These are phyloP conservation scores for Cephalopholis sonnerati DNA, from an alignment of 2,113 vertebrate species.

Conservation along the genomic window DNA sequence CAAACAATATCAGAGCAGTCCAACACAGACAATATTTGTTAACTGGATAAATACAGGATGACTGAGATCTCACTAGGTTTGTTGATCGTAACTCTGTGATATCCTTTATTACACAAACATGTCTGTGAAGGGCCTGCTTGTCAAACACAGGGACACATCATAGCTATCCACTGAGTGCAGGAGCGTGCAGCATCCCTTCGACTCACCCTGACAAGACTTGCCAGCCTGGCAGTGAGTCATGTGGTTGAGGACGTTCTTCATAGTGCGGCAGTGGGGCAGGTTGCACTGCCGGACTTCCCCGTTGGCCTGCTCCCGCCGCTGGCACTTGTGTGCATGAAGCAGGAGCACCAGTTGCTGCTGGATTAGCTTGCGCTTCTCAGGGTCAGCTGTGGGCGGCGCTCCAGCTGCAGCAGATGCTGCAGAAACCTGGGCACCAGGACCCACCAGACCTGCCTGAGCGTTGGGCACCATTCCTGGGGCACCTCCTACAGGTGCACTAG, in stretches of 20 bases:
- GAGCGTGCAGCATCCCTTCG: neutral
- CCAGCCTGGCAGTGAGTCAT: constrained; percentile 99
- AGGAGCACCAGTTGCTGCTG: constrained; percentile 98
- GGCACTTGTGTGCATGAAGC: constrained; percentile 98
- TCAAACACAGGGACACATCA: constrained; percentile 4
- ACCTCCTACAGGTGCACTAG: constrained; percentile 68
- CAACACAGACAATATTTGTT: neutral
- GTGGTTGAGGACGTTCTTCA: constrained; percentile 99
- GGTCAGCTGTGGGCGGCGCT: constrained; percentile 95
- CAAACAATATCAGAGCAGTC: neutral
- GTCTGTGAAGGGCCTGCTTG: neutral
- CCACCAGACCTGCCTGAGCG: constrained; percentile 88
- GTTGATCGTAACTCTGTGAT: no score
- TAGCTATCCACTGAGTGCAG: neutral
- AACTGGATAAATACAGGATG: neutral
- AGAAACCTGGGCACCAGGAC: constrained; percentile 72
- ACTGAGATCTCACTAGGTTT: no score
- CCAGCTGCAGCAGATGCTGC: constrained; percentile 84
- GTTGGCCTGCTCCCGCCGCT: constrained; percentile 96
- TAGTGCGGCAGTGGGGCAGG: constrained; percentile 98
- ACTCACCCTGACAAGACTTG: constrained; percentile 97
- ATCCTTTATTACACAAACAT: neutral
- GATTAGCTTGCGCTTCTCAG: constrained; percentile 98
- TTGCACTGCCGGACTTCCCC: constrained; percentile 97
- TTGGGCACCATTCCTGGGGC: constrained; percentile 86